A percentile compares a stretch with the other conserved stretches of the same genome.
phyloP scores from a whole-genome alignment of 2,888 invertebrate species.

The Pandemis heparana region DNA sequence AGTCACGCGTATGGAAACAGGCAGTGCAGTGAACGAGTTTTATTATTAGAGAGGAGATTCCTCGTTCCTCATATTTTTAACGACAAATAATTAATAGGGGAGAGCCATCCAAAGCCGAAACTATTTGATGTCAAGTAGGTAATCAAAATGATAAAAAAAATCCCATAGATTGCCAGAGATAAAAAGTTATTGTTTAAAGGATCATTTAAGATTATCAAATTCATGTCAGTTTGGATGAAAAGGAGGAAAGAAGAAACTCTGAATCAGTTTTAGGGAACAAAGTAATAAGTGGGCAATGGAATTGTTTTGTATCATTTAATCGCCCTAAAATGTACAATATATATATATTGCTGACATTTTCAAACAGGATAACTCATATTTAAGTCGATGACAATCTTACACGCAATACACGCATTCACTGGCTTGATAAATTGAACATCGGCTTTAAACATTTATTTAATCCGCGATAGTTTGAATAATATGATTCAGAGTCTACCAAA shows the following conservation, averaged over 20 bases:
- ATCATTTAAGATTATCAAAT: too few relatives aligned
- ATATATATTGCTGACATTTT: conserved; percentile 78
- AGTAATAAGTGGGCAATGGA: conserved; percentile 57
- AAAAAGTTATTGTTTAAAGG: too few relatives aligned
- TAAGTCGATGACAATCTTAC: conserved; percentile 76
- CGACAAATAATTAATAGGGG: too few relatives aligned
- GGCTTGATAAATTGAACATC: conserved; percentile 73
- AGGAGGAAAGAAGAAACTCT: conserved; percentile 15
- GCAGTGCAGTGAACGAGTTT: too few relatives aligned
- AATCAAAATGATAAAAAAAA: too few relatives aligned
- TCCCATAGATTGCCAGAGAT: too few relatives aligned
- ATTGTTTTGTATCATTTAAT: conserved; percentile 81
- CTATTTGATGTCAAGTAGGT: too few relatives aligned
- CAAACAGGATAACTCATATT: conserved; percentile 66
- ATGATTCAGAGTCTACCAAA: conserved; percentile 78
- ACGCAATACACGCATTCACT: conserved; percentile 76
- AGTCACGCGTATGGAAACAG: too few relatives aligned
- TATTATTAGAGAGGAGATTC: too few relatives aligned
- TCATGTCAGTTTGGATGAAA: neutral
- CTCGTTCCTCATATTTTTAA: too few relatives aligned
- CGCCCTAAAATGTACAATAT: conserved; percentile 84
- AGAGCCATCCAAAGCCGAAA: too few relatives aligned
- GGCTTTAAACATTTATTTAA: conserved; percentile 59
- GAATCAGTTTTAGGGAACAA: conserved; percentile 20
- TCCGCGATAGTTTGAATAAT: conserved; percentile 63